These are phyloP conservation scores for human DNA, from an alignment of 2,113 vertebrate species.

Conservation along the genomic window DNA sequence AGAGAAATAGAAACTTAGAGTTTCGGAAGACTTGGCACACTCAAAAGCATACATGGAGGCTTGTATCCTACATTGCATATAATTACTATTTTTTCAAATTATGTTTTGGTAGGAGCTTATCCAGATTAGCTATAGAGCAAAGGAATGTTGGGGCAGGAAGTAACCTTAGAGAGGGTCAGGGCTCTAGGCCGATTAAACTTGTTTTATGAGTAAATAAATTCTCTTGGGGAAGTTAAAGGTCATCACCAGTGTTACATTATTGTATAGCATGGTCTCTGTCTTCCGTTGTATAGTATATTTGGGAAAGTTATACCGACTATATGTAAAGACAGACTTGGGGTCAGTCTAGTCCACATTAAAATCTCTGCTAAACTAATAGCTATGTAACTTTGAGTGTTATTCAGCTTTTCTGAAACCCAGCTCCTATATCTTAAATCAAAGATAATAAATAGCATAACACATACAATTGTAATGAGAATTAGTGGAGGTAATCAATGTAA, in stretches of 20 bases:
- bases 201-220: background rate
- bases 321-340: background rate
- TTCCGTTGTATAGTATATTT: background rate
- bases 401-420: background rate
- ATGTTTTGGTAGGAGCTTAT: background rate
- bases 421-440: background rate
- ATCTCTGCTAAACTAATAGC: background rate
- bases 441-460: background rate
- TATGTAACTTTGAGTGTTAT: background rate
- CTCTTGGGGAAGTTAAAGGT: background rate
- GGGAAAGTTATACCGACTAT: background rate
- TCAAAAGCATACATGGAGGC: background rate
- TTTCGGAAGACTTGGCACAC: background rate
- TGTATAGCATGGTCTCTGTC: background rate
- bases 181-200: background rate
- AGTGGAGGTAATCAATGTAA: background rate
- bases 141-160: background rate
- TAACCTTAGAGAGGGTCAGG: background rate
- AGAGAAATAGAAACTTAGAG: conserved; percentile 4
- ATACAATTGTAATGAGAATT: background rate
- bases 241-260: background rate
- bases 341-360: background rate
- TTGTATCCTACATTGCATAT: background rate
- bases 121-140: conserved; percentile 11
- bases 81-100: background rate